Base-by-base conservation (phyloP, 2,888 invertebrate species). In the Stenurella melanura region DNA sequence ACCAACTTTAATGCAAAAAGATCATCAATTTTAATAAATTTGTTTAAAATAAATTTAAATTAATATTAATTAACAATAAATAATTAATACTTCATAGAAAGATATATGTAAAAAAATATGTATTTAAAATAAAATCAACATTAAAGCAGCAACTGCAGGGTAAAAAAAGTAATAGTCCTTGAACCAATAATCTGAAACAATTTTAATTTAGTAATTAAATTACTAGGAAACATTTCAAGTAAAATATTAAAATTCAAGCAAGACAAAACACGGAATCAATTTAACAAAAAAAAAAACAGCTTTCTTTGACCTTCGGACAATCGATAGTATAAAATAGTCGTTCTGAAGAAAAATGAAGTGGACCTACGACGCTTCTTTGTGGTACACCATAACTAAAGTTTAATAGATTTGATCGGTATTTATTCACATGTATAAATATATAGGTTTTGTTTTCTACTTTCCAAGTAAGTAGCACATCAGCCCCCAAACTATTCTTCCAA, bases 21-120 rank as follows among this genome's bases (percentile, higher is more conserved):
- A 50, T 50, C 50, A 15, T 42, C 3, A 42, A 38, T 38, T 38
- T 38, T 38, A 42, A 42, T 4, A 50, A 50, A 50, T 50, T n/a
- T 4, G 4, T 15, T 50, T n/a, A 50, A 50, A 50, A 4, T n/a
- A 50, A 6, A n/a, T 50, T n/a, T n/a, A 50, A 50, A 50, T 50
- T 7, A 50, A 4, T n/a, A n/a, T n/a, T 7, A 42, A 42, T 42
- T 11, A 12, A 15, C 42, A 42, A 42, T 42, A 38, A 38, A n/a
- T n/a, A 42, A 42, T 42, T 50, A 50, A 50, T 50, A n/a, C 50
- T 50, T 50, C n/a, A 15, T 50, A 50, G n/a, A 50, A 50, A 50
- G 50, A 42, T 42, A 42, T 50, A 6, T n/a, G 15, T 50, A 50
- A 50, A 50, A 15, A 42, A 38, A 38, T 38, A 12, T 5, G 12